Percentiles rank a stretch among this genome's conserved stretches.
Evolutionary conservation across 2,888 invertebrate species (phyloP).

Genomic region (Cephus nigrinus): DNA sequence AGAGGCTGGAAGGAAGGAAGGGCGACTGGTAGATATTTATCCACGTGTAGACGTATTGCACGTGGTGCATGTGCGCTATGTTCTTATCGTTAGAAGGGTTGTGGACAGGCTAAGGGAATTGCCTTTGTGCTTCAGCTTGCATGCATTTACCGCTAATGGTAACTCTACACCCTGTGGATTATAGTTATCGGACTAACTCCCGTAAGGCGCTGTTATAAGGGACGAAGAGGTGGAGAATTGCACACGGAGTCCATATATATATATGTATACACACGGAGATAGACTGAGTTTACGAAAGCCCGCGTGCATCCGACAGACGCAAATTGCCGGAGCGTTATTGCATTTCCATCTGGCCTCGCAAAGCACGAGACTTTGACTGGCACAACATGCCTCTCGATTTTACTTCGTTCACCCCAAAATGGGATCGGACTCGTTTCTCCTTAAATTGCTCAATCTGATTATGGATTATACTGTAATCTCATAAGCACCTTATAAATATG

Average conservation of each 20-base stretch:
- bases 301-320: slow-evolving; percentile 32
- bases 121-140: slow-evolving; percentile 44
- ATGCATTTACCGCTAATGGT: slow-evolving; percentile 46
- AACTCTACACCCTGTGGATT: slow-evolving; percentile 39
- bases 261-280: too few relatives aligned
- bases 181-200: slow-evolving; percentile 30
- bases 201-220: not conserved
- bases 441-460: not conserved
- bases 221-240: not conserved
- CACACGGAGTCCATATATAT: not conserved
- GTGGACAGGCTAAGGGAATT: slow-evolving; percentile 35
- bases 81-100: not conserved
- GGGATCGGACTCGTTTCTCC: not conserved
- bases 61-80: not conserved
- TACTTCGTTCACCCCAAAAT: not conserved
- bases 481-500: not conserved
- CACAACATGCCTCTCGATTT: not conserved
- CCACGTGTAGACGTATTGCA: not conserved
- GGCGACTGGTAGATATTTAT: not conserved
- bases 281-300: slow-evolving; percentile 2
- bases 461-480: not conserved
- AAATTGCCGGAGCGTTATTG: slow-evolving; percentile 29
- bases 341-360: not conserved
- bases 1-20: not conserved
- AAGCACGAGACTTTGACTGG: not conserved